Evolutionary conservation across 2,797 vertebrate species (phyloP).

Genomic region (Sebastes kiyomatsui): DNA sequence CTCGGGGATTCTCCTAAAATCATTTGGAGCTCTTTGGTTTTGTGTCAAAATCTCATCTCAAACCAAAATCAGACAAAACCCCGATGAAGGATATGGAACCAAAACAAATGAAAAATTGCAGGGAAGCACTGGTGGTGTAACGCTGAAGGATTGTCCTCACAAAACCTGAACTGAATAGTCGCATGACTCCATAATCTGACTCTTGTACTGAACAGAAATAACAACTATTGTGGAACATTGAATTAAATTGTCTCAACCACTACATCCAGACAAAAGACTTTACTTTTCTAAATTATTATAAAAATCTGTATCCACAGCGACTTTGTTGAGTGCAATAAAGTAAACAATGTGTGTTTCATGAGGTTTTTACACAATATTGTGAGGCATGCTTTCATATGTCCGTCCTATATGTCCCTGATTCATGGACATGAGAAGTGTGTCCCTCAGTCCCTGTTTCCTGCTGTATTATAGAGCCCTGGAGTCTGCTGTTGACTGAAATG

Average conservation of each 20-base stretch:
- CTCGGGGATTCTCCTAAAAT: background rate
- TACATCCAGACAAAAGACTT: background rate
- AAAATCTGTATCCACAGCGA: background rate
- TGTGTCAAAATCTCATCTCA: background rate
- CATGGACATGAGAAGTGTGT: slow-evolving; percentile 23
- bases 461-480: slow-evolving; percentile 25
- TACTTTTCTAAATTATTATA: background rate
- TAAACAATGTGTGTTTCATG: background rate
- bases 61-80: slow-evolving; percentile 30
- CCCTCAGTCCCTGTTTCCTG: slow-evolving; percentile 9
- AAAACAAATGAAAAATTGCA: slow-evolving; percentile 28
- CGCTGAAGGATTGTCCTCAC: slow-evolving; percentile 19
- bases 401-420: slow-evolving; percentile 14
- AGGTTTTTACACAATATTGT: background rate
- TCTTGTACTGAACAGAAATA: background rate
- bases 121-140: background rate
- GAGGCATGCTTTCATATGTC: background rate
- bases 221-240: background rate
- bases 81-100: background rate
- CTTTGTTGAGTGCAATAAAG: background rate
- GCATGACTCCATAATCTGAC: background rate
- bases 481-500: slow-evolving; percentile 49
- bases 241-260: background rate
- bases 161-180: slow-evolving; percentile 13
- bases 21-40: slow-evolving; percentile 7